Base-by-base conservation (phyloP, 1,140 invertebrate genomes). In the Mylabris phalerata region DNA sequence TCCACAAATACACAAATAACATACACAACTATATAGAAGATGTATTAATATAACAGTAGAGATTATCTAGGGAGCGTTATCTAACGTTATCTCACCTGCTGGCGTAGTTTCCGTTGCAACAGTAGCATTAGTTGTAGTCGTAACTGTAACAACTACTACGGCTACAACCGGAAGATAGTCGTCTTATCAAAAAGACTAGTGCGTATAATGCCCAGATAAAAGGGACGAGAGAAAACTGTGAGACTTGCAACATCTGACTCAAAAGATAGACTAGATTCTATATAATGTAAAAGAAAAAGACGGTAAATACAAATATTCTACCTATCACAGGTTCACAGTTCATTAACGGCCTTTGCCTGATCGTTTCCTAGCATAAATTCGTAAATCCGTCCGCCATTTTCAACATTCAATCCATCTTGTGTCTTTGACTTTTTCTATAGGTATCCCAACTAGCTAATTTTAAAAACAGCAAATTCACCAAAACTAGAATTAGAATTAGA, bases 291-390 rank as follows among this genome's bases (percentile, higher is more conserved):
- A 19, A 19, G 19, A 52, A 26, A 52, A 52, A 59, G 57, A 59
- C 25, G 11, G 27, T 24, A 25, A 47, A 27, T 52, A n/a, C 9
- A 0, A 42, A n/a, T 11, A 42, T 42, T 42, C 11, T 32, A 32
- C 32, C 32, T 32, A 32, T 32, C 32, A 32, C 63, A 59, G 60
- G 60, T 62, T 65, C 60, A 65, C 63, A 62, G 63, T 65, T 65
- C 63, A 65, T 65, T 65, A 65, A 52, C 52, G 57, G 50, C 41
- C 51, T 60, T 55, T 55, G 51, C 57, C 24, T 45, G 50, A 49
- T 49, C 46, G 42, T n/a, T 48, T 55, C 32, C 26, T 43, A 54
- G 41, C 41, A 39, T 55, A 55, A 55, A 55, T 55, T 43, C 43
- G 52, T 26, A 38, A 55, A 55, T 39, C 44, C 32, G 32, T 55